A percentile compares a stretch with the other conserved stretches of the same genome.
Conservation (phyloP, 2,888 invertebrate genomes). For the Diogma glabrata region DNA sequence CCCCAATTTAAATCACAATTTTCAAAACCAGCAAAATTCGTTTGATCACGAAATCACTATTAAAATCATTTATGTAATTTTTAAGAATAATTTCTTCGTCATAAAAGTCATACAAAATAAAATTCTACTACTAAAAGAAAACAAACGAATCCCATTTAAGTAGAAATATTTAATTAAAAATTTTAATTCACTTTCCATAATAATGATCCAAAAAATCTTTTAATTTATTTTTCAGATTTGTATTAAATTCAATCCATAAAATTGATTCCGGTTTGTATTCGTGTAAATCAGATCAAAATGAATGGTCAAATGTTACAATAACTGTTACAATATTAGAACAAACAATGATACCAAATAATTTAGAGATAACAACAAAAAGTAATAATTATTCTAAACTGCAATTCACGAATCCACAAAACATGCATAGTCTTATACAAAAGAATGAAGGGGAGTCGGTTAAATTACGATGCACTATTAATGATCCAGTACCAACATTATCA, state of each 20-base stretch:
- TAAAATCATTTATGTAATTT: no score
- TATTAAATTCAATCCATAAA: slow-evolving; percentile 22
- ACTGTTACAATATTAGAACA: slow-evolving; percentile 18
- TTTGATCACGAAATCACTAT: no score
- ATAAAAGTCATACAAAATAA: no score
- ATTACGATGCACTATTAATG: slow-evolving; percentile 58
- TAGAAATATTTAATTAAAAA: no score
- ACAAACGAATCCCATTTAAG: no score
- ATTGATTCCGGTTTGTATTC: slow-evolving; percentile 28
- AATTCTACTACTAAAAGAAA: no score
- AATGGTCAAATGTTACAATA: slow-evolving; percentile 30
- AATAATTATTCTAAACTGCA: neutral
- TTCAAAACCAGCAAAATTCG: no score
- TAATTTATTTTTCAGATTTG: slow-evolving; percentile 18
- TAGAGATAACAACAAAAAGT: neutral
- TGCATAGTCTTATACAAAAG: slow-evolving; percentile 37
- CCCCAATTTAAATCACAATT: no score
- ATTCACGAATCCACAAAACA: neutral
- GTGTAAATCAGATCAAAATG: slow-evolving; percentile 22
- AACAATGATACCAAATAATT: neutral
- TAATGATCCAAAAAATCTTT: neutral
- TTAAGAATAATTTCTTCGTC: no score
- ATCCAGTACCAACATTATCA: slow-evolving; percentile 64
- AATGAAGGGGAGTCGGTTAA: slow-evolving; percentile 68
- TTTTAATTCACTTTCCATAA: no score